Conservation (phyloP, 2,797 vertebrate genomes). For the Schizopygopsis malacanthus region DNA sequence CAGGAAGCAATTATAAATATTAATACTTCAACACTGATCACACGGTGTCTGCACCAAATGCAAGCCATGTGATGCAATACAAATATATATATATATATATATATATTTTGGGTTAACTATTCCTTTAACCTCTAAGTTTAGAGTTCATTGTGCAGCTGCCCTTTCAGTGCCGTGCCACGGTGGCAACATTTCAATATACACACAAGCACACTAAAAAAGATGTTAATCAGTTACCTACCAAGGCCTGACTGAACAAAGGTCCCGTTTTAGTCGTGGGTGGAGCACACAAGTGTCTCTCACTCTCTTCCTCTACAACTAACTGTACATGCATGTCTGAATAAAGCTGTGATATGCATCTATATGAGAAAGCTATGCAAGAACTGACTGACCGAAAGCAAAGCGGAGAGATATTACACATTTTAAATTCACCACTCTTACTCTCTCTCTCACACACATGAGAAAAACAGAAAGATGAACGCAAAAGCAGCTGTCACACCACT, state of each 20-base stretch:
- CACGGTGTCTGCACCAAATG: background rate
- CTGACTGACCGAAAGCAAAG: conserved; percentile 15
- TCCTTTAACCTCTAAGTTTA: conserved; percentile 20
- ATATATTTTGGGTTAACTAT: background rate
- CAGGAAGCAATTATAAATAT: no score
- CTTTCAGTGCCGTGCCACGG: conserved; percentile 14
- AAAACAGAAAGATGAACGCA: background rate
- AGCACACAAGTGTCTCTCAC: conserved; percentile 6
- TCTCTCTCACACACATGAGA: background rate
- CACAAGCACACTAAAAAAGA: conserved; percentile 4
- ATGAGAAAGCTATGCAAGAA: conserved; percentile 15
- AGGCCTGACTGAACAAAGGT: conserved; percentile 48
- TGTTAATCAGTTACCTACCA: conserved; percentile 41
- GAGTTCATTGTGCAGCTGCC: conserved; percentile 25
- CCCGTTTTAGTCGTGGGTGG: conserved; percentile 44
- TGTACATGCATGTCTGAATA: background rate
- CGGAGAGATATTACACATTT: background rate
- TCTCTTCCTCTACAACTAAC: conserved; percentile 5
- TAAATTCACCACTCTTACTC: background rate
- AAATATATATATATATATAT: background rate
- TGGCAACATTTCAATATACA: conserved; percentile 13
- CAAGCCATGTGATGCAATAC: background rate
- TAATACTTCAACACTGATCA: background rate
- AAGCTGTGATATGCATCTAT: conserved; percentile 11
- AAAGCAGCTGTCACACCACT: background rate